Evolutionary conservation across 2,797 vertebrate genomes (phyloP).

Genomic region (Australoheros facetus): DNA sequence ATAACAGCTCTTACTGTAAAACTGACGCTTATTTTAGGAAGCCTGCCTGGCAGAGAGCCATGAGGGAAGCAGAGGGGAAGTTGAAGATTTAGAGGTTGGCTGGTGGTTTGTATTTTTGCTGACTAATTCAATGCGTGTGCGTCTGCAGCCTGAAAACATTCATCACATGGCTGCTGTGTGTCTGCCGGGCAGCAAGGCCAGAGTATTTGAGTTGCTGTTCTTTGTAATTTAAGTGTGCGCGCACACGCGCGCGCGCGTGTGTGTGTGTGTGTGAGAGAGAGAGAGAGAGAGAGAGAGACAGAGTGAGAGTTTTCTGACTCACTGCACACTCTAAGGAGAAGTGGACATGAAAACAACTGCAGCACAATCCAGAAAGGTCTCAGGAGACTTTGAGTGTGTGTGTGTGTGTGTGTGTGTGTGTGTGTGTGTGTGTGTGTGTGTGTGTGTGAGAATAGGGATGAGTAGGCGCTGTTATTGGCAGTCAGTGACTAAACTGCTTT

Average conservation of each 20-base stretch:
- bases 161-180: conserved; percentile 19
- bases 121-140: conserved; percentile 40
- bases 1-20: conserved; percentile 66
- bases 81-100: conserved; percentile 47
- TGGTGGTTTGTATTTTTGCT: conserved; percentile 47
- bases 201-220: conserved; percentile 24
- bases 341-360: conserved; percentile 46
- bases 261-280: not conserved
- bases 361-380: conserved; percentile 26
- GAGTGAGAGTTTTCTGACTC: conserved; percentile 38
- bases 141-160: conserved; percentile 2
- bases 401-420: conserved; percentile 1
- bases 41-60: conserved; percentile 52
- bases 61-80: conserved; percentile 37
- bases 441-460: not conserved
- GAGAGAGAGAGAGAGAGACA: not conserved
- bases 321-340: conserved; percentile 24
- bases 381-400: conserved; percentile 1
- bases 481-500: conserved; percentile 43
- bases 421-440: not conserved
- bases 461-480: conserved; percentile 31
- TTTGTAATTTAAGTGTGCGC: conserved; percentile 31
- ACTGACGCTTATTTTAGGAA: conserved; percentile 65
- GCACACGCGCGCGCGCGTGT: conserved; percentile 18
- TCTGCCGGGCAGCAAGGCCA: conserved; percentile 2